Base-by-base conservation (phyloP, 2,113 vertebrate species). In the Caranx ignobilis region DNA sequence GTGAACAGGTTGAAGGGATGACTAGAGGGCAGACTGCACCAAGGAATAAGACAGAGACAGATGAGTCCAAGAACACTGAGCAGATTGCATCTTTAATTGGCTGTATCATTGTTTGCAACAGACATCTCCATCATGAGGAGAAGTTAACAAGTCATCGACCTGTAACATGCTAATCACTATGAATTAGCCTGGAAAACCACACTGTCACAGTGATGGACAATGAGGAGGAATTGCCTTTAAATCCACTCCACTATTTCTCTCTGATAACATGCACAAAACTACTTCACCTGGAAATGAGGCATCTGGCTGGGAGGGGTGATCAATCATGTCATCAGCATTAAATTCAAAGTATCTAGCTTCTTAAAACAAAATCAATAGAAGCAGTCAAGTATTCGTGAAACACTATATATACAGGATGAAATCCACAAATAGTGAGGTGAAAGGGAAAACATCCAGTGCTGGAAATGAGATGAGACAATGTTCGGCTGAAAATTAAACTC, bases 31-130 rank as follows among this genome's bases (percentile, higher is more conserved):
- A 56, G 56, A n/a, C 37, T 72, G 41, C 45, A 57, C 35, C 21
- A 45, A 65, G 75, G 69, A 89, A 85, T 45, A 35, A 75, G 90
- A 87, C 84, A 81, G 56, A 88, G 81, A 93, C 80, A 70, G 72
- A 93, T 79, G 85, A 84, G 81, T 68, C 73, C 34, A 75, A 75
- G 65, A 72, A 70, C 52, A 55, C 48, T 16, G 69, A 89, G 83
- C 91, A 90, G 85, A 89, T 84, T 91, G 87, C 77, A 87, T 88
- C 70, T 76, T 79, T 93, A 91, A 92, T 90, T 90, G 88, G 84
- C 73, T 90, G 79, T 75, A 83, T 80, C 86, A 65, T 78, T 82
- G 72, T 90, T 88, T 85, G 64, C 54, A 83, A 50, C 65, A 79
- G 65, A 91, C 78, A 69, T 91, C 88, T 94, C 81, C 82, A 93